Evolutionary conservation across 2,113 vertebrate species (phyloP), one percentile per base, ranked within the genome.

Genomic region (Silurus glanis): DNA sequence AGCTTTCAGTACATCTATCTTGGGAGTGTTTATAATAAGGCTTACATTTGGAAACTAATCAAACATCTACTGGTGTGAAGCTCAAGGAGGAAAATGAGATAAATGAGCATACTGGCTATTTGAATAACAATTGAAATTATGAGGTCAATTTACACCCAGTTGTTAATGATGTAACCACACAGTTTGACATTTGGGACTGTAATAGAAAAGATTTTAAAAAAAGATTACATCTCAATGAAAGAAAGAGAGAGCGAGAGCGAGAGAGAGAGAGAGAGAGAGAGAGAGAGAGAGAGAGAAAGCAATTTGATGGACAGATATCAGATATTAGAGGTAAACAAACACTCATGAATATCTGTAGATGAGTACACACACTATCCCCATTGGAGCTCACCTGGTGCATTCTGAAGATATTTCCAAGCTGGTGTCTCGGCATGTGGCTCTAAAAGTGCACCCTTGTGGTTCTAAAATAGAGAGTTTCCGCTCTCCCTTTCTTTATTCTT

Each of bases 231-330:
- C 21, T 49, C 0, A 59, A 62, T 82, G 49, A 53, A 49, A 76
- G 45, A 56, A 10, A 79, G 21, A 28, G 55, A 16, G 78, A 17
- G 78, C 37, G 78, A 28, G 23, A 28, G 55, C 45, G 12, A 61
- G 17, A 80, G 49, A 83, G 51, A 72, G 66, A 71, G 66, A 72
- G n/a, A 13, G 67, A 74, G 55, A 74, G 37, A 49, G 67, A 83
- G n/a, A 58, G 49, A 83, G 59, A 25, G 58, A 49, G 17, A 80
- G 56, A 59, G 23, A 80, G 25, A 59, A 16, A 59, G 51, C 16
- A 47, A 47, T 64, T 49, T n/a, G 80, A 82, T 14, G 3, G 62
- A 69, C 23, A 83, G n/a, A 58, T 17, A 58, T 17, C 12, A 2
- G 2, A 37, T 37, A 78, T 19, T 6, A 6, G 14, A 37, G 1